Percentiles rank a stretch among this genome's conserved stretches.
Evolutionary conservation across 2,797 vertebrate species (phyloP).

Genomic region (Propithecus perrieri): DNA sequence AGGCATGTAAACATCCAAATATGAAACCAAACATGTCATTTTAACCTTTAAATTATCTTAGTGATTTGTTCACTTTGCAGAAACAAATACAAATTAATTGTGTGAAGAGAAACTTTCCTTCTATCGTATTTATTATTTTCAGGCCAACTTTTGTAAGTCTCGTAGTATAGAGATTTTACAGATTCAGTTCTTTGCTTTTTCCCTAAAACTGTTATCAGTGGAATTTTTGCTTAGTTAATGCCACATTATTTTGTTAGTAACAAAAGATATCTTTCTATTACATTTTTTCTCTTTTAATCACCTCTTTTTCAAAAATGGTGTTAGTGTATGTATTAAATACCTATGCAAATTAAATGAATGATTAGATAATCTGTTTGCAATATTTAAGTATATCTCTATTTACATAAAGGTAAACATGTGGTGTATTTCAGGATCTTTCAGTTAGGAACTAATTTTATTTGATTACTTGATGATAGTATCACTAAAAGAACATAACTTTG

Average conservation of each 20-base stretch:
- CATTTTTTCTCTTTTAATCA: background rate
- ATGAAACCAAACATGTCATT: background rate
- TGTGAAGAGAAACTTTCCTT: background rate
- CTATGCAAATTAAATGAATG: background rate
- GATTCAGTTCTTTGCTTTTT: background rate
- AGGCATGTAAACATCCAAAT: background rate
- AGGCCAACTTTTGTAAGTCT: background rate
- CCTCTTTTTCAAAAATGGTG: constrained; percentile 25
- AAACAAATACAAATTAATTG: constrained; percentile 26
- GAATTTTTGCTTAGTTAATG: constrained; percentile 21
- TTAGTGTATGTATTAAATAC: constrained; percentile 6
- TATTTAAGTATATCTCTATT: constrained; percentile 21
- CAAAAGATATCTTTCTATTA: background rate
- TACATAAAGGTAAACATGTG: constrained; percentile 21
- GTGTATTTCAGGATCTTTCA: background rate
- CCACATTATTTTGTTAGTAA: background rate
- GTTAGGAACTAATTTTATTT: background rate
- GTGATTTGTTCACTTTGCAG: constrained; percentile 34
- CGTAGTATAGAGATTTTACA: background rate
- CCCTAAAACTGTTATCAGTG: background rate
- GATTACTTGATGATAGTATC: background rate
- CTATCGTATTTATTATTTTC: background rate
- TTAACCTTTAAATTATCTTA: constrained; percentile 25
- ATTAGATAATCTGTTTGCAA: background rate
- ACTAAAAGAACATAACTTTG: background rate